Base-by-base conservation (phyloP, 2,888 invertebrate species). In the Melipona beecheii region DNA sequence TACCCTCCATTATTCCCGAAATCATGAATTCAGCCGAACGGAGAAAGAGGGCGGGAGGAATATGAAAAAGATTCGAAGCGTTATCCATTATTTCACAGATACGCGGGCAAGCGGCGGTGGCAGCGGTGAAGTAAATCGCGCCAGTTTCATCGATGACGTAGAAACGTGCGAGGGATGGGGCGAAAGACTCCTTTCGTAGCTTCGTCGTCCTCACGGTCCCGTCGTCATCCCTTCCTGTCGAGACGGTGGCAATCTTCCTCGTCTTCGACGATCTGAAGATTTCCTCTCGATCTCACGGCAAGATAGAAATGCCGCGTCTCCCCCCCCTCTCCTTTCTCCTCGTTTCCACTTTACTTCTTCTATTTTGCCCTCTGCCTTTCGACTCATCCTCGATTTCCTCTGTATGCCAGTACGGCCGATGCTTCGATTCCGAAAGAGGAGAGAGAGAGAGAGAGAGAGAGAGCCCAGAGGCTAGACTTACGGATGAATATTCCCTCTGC, bases 11-110 rank as follows among this genome's bases (percentile, higher is more conserved):
- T 81, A 84, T 87, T 71, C 74, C 54, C 11, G 19, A 71, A 76
- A 62, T 58, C 66, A 62, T 17, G 50, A 66, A 49, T 56, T 27
- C 56, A 27, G 15, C 68, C 24, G 36, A 62, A 31, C 24, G 31
- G 54, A 24, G 54, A 24, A 66, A 24, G 58, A 60, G 27, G 54
- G 54, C 56, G 11, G n/a, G 13, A 75, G 58, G 78, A 74, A 80
- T 84, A 87, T 77, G 79, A 81, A 81, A 72, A 79, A 73, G 85
- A 80, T 87, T 78, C 77, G 72, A 80, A 81, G 86, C 87, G 88
- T 88, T 87, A 88, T 90, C 89, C 90, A 91, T 92, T 91, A 91
- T 91, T 87, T 85, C 81, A 74, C 74, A n/a, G 81, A 84, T 86
- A 88, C 83, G 86, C 65, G 80, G 43, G 43, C 43, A 43, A 43